Evolutionary conservation across 2,113 vertebrate species (phyloP).

Genomic region (Sceloporus undulatus): DNA sequence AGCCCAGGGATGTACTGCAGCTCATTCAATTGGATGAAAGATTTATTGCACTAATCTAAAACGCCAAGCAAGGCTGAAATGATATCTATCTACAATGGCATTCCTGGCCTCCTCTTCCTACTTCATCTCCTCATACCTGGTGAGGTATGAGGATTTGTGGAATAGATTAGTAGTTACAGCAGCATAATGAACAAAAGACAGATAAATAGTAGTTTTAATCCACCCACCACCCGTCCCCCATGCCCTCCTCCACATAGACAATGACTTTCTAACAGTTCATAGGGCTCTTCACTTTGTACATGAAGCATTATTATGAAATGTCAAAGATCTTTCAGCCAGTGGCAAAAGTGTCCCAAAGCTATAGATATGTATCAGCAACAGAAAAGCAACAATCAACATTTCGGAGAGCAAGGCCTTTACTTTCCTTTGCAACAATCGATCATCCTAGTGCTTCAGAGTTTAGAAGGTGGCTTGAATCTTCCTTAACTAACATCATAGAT

Average conservation of each 20-base stretch:
- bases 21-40: neutral
- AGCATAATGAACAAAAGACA: neutral
- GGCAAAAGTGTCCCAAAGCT: neutral
- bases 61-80: neutral
- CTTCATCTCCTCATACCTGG: neutral
- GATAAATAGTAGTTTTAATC: neutral
- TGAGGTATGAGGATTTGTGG: neutral
- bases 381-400: neutral
- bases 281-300: neutral
- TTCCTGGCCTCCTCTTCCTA: neutral
- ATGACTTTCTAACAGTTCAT: neutral
- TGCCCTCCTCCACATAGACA: neutral
- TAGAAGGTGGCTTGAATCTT: conserved; percentile 67
- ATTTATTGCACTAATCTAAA: neutral
- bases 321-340: neutral
- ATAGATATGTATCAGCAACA: neutral
- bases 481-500: conserved; percentile 66
- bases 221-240: too few relatives aligned
- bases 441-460: conserved; percentile 37
- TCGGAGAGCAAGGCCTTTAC: conserved; percentile 38
- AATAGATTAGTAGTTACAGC: neutral
- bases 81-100: neutral
- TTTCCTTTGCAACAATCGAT: neutral
- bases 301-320: neutral
- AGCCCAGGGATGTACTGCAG: too few relatives aligned